Conservation (phyloP, 1,140 invertebrate species). For the Lepidurus arcticus region DNA sequence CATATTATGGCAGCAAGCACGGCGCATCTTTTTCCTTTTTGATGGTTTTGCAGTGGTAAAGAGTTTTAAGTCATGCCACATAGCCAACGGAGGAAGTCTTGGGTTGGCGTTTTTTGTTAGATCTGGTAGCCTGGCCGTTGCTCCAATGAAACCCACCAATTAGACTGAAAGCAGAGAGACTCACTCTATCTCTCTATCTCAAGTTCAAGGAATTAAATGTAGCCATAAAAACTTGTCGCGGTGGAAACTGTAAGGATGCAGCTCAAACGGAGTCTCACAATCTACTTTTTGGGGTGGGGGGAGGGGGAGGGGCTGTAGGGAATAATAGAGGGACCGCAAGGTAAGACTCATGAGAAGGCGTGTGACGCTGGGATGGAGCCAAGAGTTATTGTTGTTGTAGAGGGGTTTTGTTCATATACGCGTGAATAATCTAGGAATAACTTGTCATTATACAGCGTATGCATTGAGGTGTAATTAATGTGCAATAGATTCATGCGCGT, state of each 20-base stretch:
- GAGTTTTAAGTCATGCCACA: too few relatives aligned
- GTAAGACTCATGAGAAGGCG: neutral
- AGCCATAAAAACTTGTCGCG: too few relatives aligned
- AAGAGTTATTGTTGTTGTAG: neutral
- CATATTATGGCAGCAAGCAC: neutral
- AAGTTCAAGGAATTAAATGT: too few relatives aligned
- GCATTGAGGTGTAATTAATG: conserved; percentile 6
- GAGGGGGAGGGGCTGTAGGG: neutral
- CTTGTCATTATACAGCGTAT: neutral
- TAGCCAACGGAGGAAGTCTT: too few relatives aligned
- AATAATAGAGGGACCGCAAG: neutral
- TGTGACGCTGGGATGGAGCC: neutral
- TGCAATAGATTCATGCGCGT: neutral
- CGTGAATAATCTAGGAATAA: conserved; percentile 22
- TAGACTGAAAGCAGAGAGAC: too few relatives aligned
- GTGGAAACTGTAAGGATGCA: too few relatives aligned
- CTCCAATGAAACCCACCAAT: too few relatives aligned
- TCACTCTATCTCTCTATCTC: too few relatives aligned
- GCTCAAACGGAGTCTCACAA: neutral
- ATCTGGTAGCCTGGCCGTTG: too few relatives aligned
- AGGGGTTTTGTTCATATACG: neutral
- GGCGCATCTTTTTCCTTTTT: neutral
- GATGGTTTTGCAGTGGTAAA: neutral
- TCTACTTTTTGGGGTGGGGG: neutral
- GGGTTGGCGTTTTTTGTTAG: too few relatives aligned